phyloP scores from a whole-genome alignment of 2,113 vertebrate species.

The Cephalopholis sonnerati region DNA sequence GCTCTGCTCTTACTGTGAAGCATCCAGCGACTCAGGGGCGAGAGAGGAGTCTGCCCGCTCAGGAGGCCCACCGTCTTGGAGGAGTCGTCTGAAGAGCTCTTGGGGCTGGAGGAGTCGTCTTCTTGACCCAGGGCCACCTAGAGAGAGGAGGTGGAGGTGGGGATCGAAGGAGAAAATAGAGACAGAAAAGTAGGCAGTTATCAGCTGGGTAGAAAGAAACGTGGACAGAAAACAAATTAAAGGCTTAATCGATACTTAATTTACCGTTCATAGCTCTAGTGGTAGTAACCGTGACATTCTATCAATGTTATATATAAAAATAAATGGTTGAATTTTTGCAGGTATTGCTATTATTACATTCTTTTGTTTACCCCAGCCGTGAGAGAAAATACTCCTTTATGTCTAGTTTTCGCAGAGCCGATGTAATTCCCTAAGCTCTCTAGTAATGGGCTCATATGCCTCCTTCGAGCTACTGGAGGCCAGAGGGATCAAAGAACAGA shows the following conservation, averaged over 20 bases:
- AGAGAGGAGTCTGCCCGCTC: slow-evolving; percentile 79
- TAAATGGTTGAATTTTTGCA: slow-evolving; percentile 45
- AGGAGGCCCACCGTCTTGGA: slow-evolving; percentile 84
- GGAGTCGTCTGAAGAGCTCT: slow-evolving; percentile 77
- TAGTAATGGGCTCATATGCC: slow-evolving; percentile 63
- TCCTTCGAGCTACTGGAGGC: slow-evolving; percentile 44
- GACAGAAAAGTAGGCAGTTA: slow-evolving; percentile 57
- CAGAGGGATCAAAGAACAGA: slow-evolving; percentile 60
- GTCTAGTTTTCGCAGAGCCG: slow-evolving; percentile 60
- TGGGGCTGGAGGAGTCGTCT: slow-evolving; percentile 76
- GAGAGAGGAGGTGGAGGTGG: slow-evolving; percentile 21
- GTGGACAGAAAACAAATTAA: slow-evolving; percentile 72
- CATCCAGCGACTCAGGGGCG: slow-evolving; percentile 88
- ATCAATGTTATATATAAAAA: slow-evolving; percentile 72
- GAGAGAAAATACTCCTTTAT: slow-evolving; percentile 63
- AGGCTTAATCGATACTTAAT: slow-evolving; percentile 81
- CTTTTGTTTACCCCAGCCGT: slow-evolving; percentile 59
- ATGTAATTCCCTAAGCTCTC: slow-evolving; percentile 69
- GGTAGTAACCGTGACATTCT: slow-evolving; percentile 73
- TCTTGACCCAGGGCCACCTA: slow-evolving; percentile 86
- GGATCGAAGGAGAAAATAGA: slow-evolving; percentile 32
- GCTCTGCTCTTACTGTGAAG: slow-evolving; percentile 83
- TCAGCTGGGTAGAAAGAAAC: slow-evolving; percentile 65
- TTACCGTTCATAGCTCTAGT: slow-evolving; percentile 70
- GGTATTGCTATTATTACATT: slow-evolving; percentile 67